Base-by-base conservation (phyloP, 2,797 vertebrate species). In the Cyprinodon diabolis region DNA sequence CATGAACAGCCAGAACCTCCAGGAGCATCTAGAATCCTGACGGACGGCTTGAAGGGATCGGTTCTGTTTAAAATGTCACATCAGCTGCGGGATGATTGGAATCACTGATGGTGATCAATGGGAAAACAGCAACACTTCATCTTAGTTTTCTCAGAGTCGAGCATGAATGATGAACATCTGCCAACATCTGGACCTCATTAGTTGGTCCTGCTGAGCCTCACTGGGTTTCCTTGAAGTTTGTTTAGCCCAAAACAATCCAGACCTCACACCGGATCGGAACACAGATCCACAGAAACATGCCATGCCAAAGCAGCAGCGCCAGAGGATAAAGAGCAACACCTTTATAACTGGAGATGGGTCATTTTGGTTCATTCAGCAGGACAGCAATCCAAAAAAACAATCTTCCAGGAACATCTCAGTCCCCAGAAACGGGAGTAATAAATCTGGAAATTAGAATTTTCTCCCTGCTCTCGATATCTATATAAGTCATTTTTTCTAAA, bases 181-280 rank as follows among this genome's bases (percentile, higher is more conserved):
- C 30, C 52, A 19, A 55, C 19, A 30, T 69, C 14, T 1, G 49
- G 63, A 63, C 19, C 68, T 37, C 52, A 69, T 69, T 56, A 69
- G 13, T 7, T 25, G 47, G n/a, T 40, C 47, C 65, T 51, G 63
- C 67, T 54, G 74, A 69, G 57, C 49, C 30, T 69, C 40, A 17
- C 35, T 62, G 37, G 0, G 19, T 48, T 40, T 45, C 25, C 10
- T 51, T 23, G 10, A 15, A 3, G n/a, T n/a, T n/a, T 11, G n/a
- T 21, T 30, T 7, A 62, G 58, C 40, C 45, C n/a, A 66, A 23
- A 66, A 63, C 49, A 51, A 52, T 52, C 51, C 57, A 60, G 37
- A 60, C 15, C 30, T 60, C 57, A 51, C 4, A 60, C 30, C 25
- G 37, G 23, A 30, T 37, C 66, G 25, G 17, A 52, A 19, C 17